Percentiles rank a stretch among this genome's conserved stretches.
phyloP scores from a whole-genome alignment of 2,797 vertebrate species.

The Lophotriccus pileatus region DNA sequence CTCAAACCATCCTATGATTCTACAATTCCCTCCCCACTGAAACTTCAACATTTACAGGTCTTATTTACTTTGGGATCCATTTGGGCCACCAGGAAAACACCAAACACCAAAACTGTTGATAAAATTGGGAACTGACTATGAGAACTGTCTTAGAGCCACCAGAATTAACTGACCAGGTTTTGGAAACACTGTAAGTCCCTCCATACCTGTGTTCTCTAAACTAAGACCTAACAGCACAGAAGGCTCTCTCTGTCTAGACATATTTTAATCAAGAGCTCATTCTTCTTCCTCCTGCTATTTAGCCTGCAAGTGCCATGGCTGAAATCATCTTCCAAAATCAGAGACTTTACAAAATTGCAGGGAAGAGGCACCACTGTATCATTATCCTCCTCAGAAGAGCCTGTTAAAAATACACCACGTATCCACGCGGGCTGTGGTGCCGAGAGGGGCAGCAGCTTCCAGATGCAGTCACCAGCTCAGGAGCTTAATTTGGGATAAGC shows the following conservation, averaged over 20 bases:
- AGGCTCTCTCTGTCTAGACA: not conserved
- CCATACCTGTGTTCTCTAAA: not conserved
- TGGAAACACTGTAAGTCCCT: not conserved
- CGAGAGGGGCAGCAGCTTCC: not conserved
- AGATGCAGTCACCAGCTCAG: not conserved
- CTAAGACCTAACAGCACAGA: not conserved
- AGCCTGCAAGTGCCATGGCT: not conserved
- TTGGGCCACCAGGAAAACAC: not conserved
- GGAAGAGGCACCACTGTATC: not conserved
- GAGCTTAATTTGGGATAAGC: not conserved
- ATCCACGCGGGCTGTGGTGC: not conserved
- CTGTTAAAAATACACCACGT: slow-evolving; percentile 19
- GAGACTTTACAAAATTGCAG: slow-evolving; percentile 31
- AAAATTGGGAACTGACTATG: not conserved
- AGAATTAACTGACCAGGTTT: not conserved
- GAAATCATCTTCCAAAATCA: not conserved
- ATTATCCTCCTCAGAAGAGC: slow-evolving; percentile 22
- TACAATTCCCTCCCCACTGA: not conserved
- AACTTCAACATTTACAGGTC: not conserved
- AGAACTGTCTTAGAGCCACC: not conserved
- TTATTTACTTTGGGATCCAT: not conserved
- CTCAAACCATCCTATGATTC: not conserved
- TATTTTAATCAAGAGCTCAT: slow-evolving; percentile 40
- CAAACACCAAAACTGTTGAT: not conserved
- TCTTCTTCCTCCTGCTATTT: not conserved